phyloP scores from a whole-genome alignment of 2,797 vertebrate genomes.

The Danio choprae region DNA sequence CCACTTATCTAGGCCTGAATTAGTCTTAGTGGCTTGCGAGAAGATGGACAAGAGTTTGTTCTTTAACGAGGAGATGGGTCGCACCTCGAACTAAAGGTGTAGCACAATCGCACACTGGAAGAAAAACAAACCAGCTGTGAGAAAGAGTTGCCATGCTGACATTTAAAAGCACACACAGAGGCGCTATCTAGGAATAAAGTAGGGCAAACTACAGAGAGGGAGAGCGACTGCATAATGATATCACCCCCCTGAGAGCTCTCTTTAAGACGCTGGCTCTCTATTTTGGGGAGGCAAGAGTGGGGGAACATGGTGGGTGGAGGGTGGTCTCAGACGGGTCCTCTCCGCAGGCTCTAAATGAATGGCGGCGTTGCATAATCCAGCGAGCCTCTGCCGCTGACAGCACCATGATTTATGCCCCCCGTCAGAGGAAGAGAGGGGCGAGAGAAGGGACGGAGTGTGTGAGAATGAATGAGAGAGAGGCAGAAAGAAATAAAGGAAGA shows the following conservation, averaged over 20 bases:
- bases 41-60: conserved; percentile 18
- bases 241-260: conserved; percentile 61
- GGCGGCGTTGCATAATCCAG: conserved; percentile 88
- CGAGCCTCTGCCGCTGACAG: conserved; percentile 83
- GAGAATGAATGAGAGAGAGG: conserved; percentile 31
- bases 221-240: conserved; percentile 64
- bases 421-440: conserved; percentile 81
- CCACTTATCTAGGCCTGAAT: background rate
- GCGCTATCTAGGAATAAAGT: conserved; percentile 60
- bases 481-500: conserved; percentile 3
- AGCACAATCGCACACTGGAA: background rate
- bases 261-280: conserved; percentile 65
- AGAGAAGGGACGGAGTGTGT: conserved; percentile 76
- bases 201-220: conserved; percentile 57
- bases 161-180: conserved; percentile 52
- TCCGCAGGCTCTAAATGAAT: conserved; percentile 80
- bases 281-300: conserved; percentile 59
- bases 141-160: conserved; percentile 48
- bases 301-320: conserved; percentile 51
- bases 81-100: conserved; percentile 28
- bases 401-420: conserved; percentile 90
- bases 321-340: conserved; percentile 71
- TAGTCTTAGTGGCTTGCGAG: background rate
- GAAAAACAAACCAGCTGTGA: conserved; percentile 45
- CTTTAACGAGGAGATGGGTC: conserved; percentile 71